A percentile compares a stretch with the other conserved stretches of the same genome.
Conservation (phyloP, 2,113 vertebrate species). For the Hyperoodon ampullatus region DNA sequence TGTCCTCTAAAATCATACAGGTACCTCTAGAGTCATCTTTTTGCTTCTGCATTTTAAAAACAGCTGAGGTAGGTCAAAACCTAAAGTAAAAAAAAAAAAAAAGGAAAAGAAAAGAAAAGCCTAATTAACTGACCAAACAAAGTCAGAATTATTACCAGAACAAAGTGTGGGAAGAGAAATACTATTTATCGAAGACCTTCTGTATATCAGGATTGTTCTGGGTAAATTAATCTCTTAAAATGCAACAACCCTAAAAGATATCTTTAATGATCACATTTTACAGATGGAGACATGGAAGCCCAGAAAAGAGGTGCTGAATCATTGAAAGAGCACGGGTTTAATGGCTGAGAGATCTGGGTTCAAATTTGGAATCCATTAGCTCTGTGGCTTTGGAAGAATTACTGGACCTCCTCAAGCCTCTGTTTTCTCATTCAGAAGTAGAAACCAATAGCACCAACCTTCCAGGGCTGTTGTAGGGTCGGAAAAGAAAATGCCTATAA, state of each 20-base stretch:
- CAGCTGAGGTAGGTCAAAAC: neutral
- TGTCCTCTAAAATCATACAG: neutral
- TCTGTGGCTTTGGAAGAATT: neutral
- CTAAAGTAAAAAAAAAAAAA: neutral
- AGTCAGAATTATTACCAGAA: neutral
- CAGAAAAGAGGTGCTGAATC: neutral
- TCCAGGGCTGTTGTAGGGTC: neutral
- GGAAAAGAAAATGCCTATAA: neutral
- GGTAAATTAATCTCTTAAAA: neutral
- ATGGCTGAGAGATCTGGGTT: neutral
- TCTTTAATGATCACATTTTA: neutral
- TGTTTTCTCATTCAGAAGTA: slow-evolving; percentile 13
- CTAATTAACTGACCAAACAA: neutral
- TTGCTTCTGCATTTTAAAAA: slow-evolving; percentile 12
- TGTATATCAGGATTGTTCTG: neutral
- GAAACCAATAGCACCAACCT: neutral
- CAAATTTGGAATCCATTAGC: neutral
- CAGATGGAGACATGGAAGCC: neutral
- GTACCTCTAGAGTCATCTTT: neutral
- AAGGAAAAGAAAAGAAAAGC: neutral
- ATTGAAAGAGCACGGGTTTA: neutral
- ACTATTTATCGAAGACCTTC: neutral
- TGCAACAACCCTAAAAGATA: neutral
- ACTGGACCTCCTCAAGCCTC: neutral
- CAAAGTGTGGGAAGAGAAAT: neutral